Evolutionary conservation across 2,797 vertebrate genomes (phyloP).

Genomic region (Bradypodion ventrale): DNA sequence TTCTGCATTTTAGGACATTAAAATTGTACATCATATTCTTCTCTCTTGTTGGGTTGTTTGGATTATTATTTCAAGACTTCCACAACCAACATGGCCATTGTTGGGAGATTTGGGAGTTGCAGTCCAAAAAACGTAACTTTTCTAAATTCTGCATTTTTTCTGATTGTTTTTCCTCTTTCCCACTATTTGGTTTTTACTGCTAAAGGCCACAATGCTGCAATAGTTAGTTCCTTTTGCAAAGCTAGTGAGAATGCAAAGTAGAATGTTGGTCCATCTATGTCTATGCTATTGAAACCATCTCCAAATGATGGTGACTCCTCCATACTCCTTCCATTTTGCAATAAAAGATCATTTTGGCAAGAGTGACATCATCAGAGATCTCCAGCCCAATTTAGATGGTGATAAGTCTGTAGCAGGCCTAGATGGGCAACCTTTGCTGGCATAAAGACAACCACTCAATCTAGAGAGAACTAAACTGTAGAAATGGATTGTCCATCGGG

Average conservation of each 20-base stretch:
- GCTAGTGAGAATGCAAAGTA: neutral
- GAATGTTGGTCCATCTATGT: neutral
- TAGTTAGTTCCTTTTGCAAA: neutral
- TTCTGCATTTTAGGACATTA: neutral
- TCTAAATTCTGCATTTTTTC: neutral
- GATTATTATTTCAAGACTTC: too few species aligned
- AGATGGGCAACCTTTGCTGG: too few species aligned
- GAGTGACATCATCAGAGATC: neutral
- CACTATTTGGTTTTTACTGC: neutral
- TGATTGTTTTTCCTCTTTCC: neutral
- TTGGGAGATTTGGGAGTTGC: too few species aligned
- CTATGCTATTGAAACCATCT: neutral
- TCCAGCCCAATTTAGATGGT: too few species aligned
- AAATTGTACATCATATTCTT: neutral
- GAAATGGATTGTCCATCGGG: too few species aligned
- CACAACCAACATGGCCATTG: too few species aligned
- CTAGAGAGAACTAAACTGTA: too few species aligned
- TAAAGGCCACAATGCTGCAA: neutral
- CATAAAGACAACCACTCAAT: too few species aligned
- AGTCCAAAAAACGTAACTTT: neutral
- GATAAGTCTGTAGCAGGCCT: too few species aligned
- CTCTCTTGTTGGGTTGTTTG: too few species aligned
- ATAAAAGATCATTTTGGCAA: neutral
- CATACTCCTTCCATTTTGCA: neutral
- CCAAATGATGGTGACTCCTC: neutral